Evolutionary conservation across 2,888 invertebrate species (phyloP).

Genomic region (Taphrorychus bicolor): DNA sequence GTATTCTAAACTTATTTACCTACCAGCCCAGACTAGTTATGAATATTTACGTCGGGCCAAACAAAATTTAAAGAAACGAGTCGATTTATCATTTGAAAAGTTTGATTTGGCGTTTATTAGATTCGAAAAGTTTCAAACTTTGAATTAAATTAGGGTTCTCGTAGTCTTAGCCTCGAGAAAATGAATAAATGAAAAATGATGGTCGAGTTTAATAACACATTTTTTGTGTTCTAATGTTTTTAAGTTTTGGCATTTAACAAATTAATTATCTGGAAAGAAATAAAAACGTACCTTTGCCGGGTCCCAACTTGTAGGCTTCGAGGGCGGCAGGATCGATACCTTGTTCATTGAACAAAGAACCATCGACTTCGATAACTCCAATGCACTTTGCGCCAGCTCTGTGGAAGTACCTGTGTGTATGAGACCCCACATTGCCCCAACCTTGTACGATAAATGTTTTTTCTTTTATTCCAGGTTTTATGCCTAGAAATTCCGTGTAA

Average conservation of each 20-base stretch:
- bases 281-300: constrained; percentile 28
- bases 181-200: constrained; percentile 10
- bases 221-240: too few relatives aligned
- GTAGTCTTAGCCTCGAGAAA: background rate
- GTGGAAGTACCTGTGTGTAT: constrained; percentile 74
- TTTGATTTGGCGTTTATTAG: constrained; percentile 9
- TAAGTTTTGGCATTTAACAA: too few relatives aligned
- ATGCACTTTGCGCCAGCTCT: constrained; percentile 91
- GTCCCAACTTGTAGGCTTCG: constrained; percentile 87
- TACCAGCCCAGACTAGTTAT: background rate
- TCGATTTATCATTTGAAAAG: constrained; percentile 13
- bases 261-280: too few relatives aligned
- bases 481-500: constrained; percentile 89
- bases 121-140: constrained; percentile 9
- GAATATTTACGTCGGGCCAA: background rate
- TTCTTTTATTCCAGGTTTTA: constrained; percentile 90
- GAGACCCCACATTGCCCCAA: constrained; percentile 88
- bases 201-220: background rate
- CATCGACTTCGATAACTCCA: constrained; percentile 89
- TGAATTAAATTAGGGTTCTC: constrained; percentile 5
- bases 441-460: constrained; percentile 95
- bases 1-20: too few relatives aligned
- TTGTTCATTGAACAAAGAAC: constrained; percentile 82
- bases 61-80: background rate
- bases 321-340: constrained; percentile 88